Evolutionary conservation across 2,113 vertebrate species (phyloP).

Genomic region (Proteles cristata): DNA sequence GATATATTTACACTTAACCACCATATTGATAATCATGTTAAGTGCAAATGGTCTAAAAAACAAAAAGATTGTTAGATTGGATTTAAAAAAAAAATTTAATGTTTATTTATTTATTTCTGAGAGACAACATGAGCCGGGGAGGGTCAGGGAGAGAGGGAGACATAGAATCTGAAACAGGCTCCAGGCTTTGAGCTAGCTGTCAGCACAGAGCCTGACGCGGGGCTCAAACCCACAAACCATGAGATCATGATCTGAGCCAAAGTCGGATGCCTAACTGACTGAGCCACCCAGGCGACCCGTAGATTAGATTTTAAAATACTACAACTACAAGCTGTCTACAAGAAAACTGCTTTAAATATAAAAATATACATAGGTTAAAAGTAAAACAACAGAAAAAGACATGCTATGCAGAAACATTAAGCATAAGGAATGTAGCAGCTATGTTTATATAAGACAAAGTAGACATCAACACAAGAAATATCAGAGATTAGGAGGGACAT

Average conservation of each 20-base stretch:
- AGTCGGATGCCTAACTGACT: too few species aligned
- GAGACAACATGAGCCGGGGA: too few species aligned
- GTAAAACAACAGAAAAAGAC: not conserved
- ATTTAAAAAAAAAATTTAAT: not conserved
- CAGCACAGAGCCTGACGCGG: too few species aligned
- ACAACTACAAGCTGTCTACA: not conserved
- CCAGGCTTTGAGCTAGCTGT: too few species aligned
- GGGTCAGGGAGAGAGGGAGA: too few species aligned
- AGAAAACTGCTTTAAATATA: conserved; percentile 3
- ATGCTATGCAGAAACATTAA: not conserved
- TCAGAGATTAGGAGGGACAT: not conserved
- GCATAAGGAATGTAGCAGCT: not conserved
- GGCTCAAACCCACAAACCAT: too few species aligned
- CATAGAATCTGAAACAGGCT: too few species aligned
- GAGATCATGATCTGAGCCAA: too few species aligned
- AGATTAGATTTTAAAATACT: not conserved
- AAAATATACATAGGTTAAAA: conserved; percentile 13
- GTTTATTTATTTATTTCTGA: too few species aligned
- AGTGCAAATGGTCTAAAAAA: not conserved
- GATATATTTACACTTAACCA: not conserved
- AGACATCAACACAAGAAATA: not conserved
- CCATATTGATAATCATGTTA: not conserved
- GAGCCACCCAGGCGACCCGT: too few species aligned
- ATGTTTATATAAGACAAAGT: not conserved
- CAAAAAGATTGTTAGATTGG: not conserved